Percentiles rank a stretch among this genome's conserved stretches.
These are phyloP conservation scores for Molossus alvarezi DNA, from an alignment of 2,797 vertebrate genomes.

Conservation along the genomic window DNA sequence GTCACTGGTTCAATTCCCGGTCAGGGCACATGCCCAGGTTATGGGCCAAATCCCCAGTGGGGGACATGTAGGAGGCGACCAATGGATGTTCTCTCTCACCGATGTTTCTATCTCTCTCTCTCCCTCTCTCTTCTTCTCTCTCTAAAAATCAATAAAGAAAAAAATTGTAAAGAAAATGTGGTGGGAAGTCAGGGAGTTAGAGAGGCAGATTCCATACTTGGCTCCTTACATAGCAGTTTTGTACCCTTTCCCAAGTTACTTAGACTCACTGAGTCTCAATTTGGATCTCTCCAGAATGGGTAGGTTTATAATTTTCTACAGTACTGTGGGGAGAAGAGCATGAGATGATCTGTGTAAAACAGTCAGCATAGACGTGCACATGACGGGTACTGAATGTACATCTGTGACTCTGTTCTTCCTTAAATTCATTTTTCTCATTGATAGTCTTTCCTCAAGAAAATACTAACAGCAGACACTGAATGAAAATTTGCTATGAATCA, in stretches of 20 bases:
- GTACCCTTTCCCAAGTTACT: background rate
- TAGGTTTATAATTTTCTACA: background rate
- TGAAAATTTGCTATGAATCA: constrained; percentile 2
- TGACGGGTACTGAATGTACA: background rate
- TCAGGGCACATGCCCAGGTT: no score
- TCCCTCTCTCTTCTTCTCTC: no score
- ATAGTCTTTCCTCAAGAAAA: constrained; percentile 6
- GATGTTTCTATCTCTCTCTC: no score
- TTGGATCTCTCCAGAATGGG: background rate
- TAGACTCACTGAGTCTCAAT: background rate
- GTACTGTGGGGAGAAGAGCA: background rate
- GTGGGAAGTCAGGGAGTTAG: background rate
- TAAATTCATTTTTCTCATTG: background rate
- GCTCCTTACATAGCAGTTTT: background rate
- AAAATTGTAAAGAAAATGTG: background rate
- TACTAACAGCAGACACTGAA: background rate
- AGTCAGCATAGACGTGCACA: rapidly evolving
- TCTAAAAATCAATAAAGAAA: no score
- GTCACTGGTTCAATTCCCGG: no score
- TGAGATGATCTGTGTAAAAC: background rate
- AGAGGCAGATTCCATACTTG: background rate
- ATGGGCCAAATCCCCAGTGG: no score
- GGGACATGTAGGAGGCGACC: no score
- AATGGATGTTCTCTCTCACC: no score
- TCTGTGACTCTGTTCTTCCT: background rate